These are phyloP conservation scores for Parnassius smintheus DNA, from an alignment of 2,888 invertebrate genomes.

Conservation along the genomic window DNA sequence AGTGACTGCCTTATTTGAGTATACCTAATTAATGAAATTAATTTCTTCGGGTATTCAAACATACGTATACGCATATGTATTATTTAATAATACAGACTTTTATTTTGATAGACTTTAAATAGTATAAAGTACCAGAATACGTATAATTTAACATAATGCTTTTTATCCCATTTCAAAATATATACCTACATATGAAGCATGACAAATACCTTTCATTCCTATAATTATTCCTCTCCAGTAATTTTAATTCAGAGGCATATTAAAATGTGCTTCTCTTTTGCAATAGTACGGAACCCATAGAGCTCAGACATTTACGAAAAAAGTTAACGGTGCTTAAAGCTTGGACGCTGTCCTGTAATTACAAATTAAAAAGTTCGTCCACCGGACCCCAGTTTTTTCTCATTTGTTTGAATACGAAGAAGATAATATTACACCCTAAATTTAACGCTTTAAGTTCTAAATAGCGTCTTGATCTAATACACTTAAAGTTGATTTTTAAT, in stretches of 20 bases:
- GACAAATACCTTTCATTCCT: constrained; percentile 21
- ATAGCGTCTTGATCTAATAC: constrained; percentile 34
- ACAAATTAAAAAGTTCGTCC: constrained; percentile 79
- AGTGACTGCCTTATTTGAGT: no score
- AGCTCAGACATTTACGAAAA: constrained; percentile 69
- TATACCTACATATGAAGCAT: neutral
- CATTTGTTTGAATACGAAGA: constrained; percentile 73
- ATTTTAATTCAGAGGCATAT: constrained; percentile 63
- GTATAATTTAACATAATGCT: no score
- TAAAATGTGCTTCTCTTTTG: constrained; percentile 62
- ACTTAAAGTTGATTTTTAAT: constrained; percentile 44
- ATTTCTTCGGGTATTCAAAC: no score
- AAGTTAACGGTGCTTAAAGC: constrained; percentile 79
- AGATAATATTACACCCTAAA: constrained; percentile 75
- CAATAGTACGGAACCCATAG: constrained; percentile 54
- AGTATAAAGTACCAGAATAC: no score
- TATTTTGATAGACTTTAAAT: no score
- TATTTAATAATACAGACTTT: no score
- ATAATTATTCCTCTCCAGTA: constrained; percentile 34
- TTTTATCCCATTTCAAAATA: no score
- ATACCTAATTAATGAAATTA: no score
- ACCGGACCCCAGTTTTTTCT: constrained; percentile 74
- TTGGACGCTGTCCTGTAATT: constrained; percentile 78
- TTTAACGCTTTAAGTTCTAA: constrained; percentile 35
- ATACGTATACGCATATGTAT: no score